Evolutionary conservation across 2,797 vertebrate species (phyloP), one percentile per base, ranked within the genome.

Genomic region (Chloroceryle inda): DNA sequence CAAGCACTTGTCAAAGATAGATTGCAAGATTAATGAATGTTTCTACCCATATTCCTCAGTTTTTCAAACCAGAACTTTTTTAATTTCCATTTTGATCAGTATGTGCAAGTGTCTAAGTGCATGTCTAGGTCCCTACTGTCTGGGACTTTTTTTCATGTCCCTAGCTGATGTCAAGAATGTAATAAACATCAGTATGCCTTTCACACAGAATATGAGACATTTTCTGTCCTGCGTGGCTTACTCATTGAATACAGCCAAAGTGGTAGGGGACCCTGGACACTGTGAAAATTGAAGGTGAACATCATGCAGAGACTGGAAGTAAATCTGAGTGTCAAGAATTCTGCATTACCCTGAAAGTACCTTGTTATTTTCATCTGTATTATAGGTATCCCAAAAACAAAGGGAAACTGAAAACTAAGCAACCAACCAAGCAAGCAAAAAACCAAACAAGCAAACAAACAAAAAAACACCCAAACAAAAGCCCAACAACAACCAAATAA

Each of bases 71-170:
- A 88, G 53, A 68, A 66, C 53, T 85, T 96, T 85, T 67, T 9
- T 63, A 53, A 77, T 93, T 96, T 93, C 58, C 78, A 64, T 94
- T 95, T 94, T 89, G 76, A 89, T 85, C 53, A 75, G 52, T 31
- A 4, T 37, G 14, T 82, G 72, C 9, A 5, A 52, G 45, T 63
- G 15, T 73, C 68, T 78, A 38, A 37, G n/a, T 40, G 26, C 1
- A 0, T 44, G 23, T 84, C 68, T 71, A 49, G 40, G 52, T 85
- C 20, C 19, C 27, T 1, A 0, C 53, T 64, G 13, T 21, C 69
- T 62, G 50, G 23, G 31, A 75, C 6, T 27, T 68, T 73, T 77
- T 87, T 89, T 3, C 2, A 77, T 6, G 24, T 92, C 18, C 63
- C 53, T 83, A 59, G 13, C 14, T 66, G 38, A 75, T 64, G 82